phyloP scores from a whole-genome alignment of 2,797 vertebrate species.

The Catamblyrhynchus diadema region DNA sequence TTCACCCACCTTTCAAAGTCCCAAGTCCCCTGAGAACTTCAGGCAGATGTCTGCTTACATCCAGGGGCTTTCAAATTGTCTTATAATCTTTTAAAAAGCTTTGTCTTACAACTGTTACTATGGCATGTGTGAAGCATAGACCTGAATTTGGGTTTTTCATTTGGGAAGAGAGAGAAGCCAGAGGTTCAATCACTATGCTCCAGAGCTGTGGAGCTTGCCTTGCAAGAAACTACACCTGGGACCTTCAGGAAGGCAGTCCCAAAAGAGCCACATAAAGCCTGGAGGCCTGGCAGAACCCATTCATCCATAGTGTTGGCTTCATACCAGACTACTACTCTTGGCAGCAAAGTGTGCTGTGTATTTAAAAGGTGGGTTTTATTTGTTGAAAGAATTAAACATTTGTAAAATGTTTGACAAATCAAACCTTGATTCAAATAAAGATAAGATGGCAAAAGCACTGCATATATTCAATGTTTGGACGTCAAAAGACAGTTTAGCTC shows the following conservation, averaged over 20 bases:
- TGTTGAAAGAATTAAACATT: constrained; percentile 10
- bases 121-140: not conserved
- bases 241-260: not conserved
- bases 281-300: not conserved
- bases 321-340: not conserved
- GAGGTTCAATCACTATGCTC: not conserved
- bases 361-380: constrained; percentile 1
- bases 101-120: not conserved
- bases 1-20: not conserved
- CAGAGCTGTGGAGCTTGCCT: not conserved
- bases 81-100: not conserved
- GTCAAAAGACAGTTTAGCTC: not conserved
- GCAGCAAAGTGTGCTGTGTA: not conserved
- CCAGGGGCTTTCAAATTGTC: not conserved
- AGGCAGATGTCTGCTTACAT: not conserved
- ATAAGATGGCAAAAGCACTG: not conserved
- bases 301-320: not conserved
- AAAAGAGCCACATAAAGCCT: not conserved
- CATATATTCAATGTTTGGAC: not conserved
- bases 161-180: not conserved
- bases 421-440: not conserved
- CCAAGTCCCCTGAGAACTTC: not conserved
- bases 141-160: not conserved
- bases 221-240: not conserved
- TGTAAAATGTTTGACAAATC: not conserved